These are phyloP conservation scores for Festucalex cinctus DNA, from an alignment of 2,113 vertebrate species.

Conservation along the genomic window DNA sequence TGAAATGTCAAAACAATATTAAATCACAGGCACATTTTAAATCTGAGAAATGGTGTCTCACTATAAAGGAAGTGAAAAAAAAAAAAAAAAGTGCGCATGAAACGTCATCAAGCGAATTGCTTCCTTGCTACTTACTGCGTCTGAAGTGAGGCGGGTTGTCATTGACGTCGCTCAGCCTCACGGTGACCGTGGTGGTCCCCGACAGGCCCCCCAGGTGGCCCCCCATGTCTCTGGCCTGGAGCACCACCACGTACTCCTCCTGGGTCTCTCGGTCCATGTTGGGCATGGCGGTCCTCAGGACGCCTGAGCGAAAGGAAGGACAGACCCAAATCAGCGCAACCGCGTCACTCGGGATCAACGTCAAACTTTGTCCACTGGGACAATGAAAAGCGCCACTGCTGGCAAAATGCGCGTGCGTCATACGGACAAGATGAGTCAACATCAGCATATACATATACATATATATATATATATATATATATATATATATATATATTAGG, in stretches of 20 bases:
- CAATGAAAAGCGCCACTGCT: constrained; percentile 14
- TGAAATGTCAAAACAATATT: too few relatives aligned
- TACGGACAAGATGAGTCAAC: too few relatives aligned
- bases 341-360: constrained; percentile 5
- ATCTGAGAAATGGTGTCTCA: too few relatives aligned
- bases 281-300: constrained; percentile 80
- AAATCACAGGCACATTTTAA: too few relatives aligned
- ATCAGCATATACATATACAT: too few relatives aligned
- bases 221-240: constrained; percentile 91
- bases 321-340: constrained; percentile 17
- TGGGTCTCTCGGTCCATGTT: constrained; percentile 87
- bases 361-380: constrained; percentile 31
- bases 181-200: constrained; percentile 82
- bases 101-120: neutral
- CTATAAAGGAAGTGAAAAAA: too few relatives aligned
- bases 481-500: too few relatives aligned
- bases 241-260: constrained; percentile 82
- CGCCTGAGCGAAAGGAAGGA: constrained; percentile 61
- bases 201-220: constrained; percentile 86
- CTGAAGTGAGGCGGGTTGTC: constrained; percentile 78
- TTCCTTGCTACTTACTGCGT: constrained; percentile 64
- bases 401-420: constrained; percentile 4
- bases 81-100: too few relatives aligned
- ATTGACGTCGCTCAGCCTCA: constrained; percentile 80
- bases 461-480: too few relatives aligned